phyloP scores from a whole-genome alignment of 2,888 invertebrate species.

The Esperia sulphurella region DNA sequence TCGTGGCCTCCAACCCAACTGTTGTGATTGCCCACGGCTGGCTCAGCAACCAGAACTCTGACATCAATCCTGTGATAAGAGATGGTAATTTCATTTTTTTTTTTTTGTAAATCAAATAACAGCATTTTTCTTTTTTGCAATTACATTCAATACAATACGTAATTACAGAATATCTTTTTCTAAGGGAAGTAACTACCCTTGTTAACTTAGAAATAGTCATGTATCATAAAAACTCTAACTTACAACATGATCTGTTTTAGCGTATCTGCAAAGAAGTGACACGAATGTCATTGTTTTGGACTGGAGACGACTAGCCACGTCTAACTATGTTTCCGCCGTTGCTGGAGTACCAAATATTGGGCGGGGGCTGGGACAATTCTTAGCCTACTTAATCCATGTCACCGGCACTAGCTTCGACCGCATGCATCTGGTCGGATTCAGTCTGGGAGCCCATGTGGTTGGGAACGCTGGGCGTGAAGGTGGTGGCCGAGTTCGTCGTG shows the following conservation, averaged over 20 bases:
- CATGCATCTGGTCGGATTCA: slow-evolving; percentile 60
- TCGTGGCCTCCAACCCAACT: slow-evolving; percentile 34
- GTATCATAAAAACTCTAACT: too few relatives aligned
- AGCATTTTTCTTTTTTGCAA: too few relatives aligned
- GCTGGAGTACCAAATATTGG: slow-evolving; percentile 44
- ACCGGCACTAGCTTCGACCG: slow-evolving; percentile 32
- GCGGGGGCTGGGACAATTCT: slow-evolving; percentile 45
- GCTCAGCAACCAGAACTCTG: slow-evolving; percentile 36
- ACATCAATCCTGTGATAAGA: slow-evolving; percentile 36
- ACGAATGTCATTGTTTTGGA: slow-evolving; percentile 51
- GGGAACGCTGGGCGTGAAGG: slow-evolving; percentile 47
- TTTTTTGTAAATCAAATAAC: too few relatives aligned
- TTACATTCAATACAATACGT: too few relatives aligned
- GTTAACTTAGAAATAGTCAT: too few relatives aligned
- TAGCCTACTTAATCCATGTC: slow-evolving; percentile 35
- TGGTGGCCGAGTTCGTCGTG: slow-evolving; percentile 37
- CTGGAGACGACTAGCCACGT: slow-evolving; percentile 40
- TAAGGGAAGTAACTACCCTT: too few relatives aligned
- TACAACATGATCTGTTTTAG: slow-evolving; percentile 20
- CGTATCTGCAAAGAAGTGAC: slow-evolving; percentile 33
- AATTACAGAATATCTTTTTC: neutral
- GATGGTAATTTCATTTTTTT: too few relatives aligned
- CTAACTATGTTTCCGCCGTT: slow-evolving; percentile 38
- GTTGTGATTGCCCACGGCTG: slow-evolving; percentile 51
- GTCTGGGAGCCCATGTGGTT: slow-evolving; percentile 59